Evolutionary conservation across 2,797 vertebrate genomes (phyloP), one percentile per base, ranked within the genome.

Genomic region (Gymnothorax reevesii): DNA sequence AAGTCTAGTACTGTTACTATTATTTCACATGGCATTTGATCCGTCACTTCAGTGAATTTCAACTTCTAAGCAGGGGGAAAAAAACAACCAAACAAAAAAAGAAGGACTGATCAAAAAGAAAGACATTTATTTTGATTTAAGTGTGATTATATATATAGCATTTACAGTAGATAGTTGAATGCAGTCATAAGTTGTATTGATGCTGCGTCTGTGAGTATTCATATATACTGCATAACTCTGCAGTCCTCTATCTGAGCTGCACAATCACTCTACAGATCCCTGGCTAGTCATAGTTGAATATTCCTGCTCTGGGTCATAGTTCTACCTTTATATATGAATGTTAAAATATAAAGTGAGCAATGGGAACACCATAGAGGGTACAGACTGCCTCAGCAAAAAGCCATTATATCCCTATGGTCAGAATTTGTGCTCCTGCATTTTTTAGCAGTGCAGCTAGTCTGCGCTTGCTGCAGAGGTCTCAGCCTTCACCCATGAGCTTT

Each of bases 1-100:
- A n/a, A 2, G 7, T 33, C 33, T 33, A 4, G 33, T 27, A 13
- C 87, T 88, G 90, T 82, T 25, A 33, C 90, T 90, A 88, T 90
- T 79, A 92, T 94, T 92, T 93, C 90, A 60, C 91, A 92, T 91
- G 90, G 91, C 87, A 94, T 94, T 94, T 94, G 92, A 91, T 93
- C 94, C 95, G 94, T 94, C 95, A 93, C 94, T 93, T 92, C 89
- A 91, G 92, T 94, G 90, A 92, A 91, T 93, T 94, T 92, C 92
- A 94, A 93, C 93, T 93, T 91, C 4, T 54, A 6, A 22, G 17
- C 9, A 22, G 33, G 17, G 2, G 2, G 54, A 17, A 8, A 6
- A 22, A 22, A 87, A 92, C 89, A 82, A 86, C 83, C 89, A 13
- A 0, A 27, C 10, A 9, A 71, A 71, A 62, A 2, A 27, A 25